Conservation (phyloP, 2,797 vertebrate genomes). For the Paedocypris micromegethes region DNA sequence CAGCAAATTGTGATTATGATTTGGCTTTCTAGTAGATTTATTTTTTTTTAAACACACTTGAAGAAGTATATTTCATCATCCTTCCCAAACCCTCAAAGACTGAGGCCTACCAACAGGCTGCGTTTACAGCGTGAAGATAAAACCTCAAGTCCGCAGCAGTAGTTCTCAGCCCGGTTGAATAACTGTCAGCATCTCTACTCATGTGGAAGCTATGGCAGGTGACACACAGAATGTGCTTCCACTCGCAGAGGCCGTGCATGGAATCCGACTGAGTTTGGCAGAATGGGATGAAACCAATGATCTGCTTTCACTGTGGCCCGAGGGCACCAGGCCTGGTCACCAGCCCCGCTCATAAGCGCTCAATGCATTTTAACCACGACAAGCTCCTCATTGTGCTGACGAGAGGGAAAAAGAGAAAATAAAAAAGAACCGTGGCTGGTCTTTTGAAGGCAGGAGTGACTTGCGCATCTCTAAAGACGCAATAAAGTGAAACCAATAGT, state of each 20-base stretch:
- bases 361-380: constrained; percentile 7
- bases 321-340: neutral
- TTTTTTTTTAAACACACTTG: too few relatives aligned
- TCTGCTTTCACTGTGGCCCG: constrained; percentile 1
- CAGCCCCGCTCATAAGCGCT: neutral
- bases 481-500: too few relatives aligned
- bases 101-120: neutral
- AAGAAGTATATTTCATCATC: neutral
- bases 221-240: constrained; percentile 38
- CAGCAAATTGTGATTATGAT: too few relatives aligned
- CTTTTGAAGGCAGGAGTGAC: too few relatives aligned
- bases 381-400: neutral
- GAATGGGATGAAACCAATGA: constrained; percentile 21
- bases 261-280: constrained; percentile 19
- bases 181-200: constrained; percentile 16
- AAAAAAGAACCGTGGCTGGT: too few relatives aligned
- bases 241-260: constrained; percentile 16
- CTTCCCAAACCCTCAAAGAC: neutral
- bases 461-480: too few relatives aligned
- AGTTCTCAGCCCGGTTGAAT: constrained; percentile 2
- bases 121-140: neutral
- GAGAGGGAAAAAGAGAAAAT: neutral
- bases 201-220: constrained; percentile 12
- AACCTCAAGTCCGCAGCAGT: constrained; percentile 5
- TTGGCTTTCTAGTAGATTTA: too few relatives aligned